These are phyloP conservation scores for Asarcornis scutulata DNA, from an alignment of 2,113 vertebrate genomes.

Conservation along the genomic window DNA sequence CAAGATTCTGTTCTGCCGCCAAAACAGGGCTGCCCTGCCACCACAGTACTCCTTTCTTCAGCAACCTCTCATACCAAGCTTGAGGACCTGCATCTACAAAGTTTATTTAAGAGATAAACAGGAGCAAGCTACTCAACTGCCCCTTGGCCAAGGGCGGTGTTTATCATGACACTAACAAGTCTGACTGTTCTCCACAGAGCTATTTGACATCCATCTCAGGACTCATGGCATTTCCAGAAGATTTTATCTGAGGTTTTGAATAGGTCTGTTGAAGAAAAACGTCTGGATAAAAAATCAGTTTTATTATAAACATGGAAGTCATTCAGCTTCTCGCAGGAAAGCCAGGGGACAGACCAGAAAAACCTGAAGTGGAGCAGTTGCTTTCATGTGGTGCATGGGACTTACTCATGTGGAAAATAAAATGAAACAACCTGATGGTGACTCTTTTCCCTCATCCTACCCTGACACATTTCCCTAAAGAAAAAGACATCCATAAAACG, in stretches of 20 bases:
- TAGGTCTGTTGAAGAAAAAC: not conserved
- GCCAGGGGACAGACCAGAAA: not conserved
- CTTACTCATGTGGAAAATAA: not conserved
- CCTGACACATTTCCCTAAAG: not conserved
- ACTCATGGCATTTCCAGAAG: conserved; percentile 1
- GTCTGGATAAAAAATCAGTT: not conserved
- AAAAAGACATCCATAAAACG: not conserved
- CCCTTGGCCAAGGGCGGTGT: too few species aligned
- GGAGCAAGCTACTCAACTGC: too few species aligned
- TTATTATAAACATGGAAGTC: conserved; percentile 3
- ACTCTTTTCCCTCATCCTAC: not conserved
- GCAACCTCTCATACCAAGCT: too few species aligned
- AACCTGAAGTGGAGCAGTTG: not conserved
- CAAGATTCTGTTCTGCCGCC: too few species aligned
- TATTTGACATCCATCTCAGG: not conserved
- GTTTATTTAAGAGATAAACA: too few species aligned
- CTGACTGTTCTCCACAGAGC: too few species aligned
- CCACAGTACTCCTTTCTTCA: too few species aligned
- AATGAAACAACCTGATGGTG: not conserved
- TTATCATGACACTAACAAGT: too few species aligned
- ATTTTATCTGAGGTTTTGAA: conserved; percentile 23
- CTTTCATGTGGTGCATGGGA: not conserved
- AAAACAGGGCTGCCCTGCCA: too few species aligned
- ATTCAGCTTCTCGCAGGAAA: not conserved
- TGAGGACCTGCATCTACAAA: too few species aligned